phyloP scores from a whole-genome alignment of 2,888 invertebrate genomes.

The Corythucha ciliata region DNA sequence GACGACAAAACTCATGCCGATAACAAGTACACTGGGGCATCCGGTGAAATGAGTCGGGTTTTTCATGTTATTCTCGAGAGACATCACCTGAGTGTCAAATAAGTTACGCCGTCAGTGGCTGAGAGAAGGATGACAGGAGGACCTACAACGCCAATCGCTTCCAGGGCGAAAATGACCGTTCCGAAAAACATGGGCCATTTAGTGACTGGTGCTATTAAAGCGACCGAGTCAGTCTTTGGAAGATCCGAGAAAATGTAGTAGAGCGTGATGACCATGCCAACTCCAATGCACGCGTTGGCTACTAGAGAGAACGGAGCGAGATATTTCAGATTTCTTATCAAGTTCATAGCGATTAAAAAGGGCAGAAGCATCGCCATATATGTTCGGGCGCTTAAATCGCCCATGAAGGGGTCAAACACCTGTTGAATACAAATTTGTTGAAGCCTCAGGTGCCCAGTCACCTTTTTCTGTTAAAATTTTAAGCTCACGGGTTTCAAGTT shows the following conservation, averaged over 20 bases:
- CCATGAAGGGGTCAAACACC: constrained; percentile 45
- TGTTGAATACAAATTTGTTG: too few relatives aligned
- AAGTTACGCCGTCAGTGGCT: neutral
- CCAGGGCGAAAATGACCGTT: constrained; percentile 86
- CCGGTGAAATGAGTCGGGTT: constrained; percentile 83
- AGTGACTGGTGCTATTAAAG: constrained; percentile 48
- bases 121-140: constrained; percentile 24
- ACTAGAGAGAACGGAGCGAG: constrained; percentile 89
- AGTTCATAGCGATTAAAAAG: constrained; percentile 60
- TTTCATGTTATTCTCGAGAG: constrained; percentile 94
- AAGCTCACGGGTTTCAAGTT: constrained; percentile 45
- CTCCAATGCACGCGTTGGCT: constrained; percentile 78
- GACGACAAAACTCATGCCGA: constrained; percentile 82
- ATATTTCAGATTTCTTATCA: constrained; percentile 74
- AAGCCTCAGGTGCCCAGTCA: too few relatives aligned
- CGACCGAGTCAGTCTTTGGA: constrained; percentile 45
- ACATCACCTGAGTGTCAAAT: constrained; percentile 60
- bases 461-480: too few relatives aligned
- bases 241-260: constrained; percentile 77
- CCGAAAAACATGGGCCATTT: constrained; percentile 78
- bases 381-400: constrained; percentile 42
- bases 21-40: constrained; percentile 81
- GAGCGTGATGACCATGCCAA: constrained; percentile 80
- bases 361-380: constrained; percentile 63
- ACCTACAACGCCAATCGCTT: constrained; percentile 57